A percentile compares a stretch with the other conserved stretches of the same genome.
phyloP scores from a whole-genome alignment of 1,140 invertebrate genomes.

The Lycorma delicatula region DNA sequence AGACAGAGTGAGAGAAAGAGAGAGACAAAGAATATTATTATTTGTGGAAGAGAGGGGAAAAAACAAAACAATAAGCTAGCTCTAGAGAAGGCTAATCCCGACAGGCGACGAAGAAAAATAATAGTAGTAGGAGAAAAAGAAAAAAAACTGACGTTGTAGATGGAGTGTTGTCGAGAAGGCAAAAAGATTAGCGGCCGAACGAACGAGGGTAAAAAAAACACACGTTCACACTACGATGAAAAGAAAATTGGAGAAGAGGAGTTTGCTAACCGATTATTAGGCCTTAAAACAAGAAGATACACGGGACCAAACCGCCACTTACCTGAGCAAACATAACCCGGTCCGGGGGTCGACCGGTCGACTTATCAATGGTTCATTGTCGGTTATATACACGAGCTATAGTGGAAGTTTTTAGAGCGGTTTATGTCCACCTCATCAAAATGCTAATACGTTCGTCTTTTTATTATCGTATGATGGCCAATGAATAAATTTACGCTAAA shows the following conservation, averaged over 20 bases:
- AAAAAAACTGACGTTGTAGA: background rate
- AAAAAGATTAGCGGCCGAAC: background rate
- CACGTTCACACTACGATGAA: slow-evolving; percentile 4
- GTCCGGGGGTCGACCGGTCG: too few species aligned
- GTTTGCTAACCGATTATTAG: slow-evolving; percentile 5
- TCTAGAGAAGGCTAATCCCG: background rate
- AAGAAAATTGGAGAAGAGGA: background rate
- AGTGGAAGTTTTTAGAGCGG: too few species aligned
- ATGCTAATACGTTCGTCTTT: slow-evolving; percentile 2
- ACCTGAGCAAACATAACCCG: background rate
- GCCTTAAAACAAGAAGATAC: too few species aligned
- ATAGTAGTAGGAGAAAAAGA: background rate
- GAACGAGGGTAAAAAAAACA: background rate
- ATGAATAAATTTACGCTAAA: slow-evolving; percentile 6
- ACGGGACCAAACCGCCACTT: background rate
- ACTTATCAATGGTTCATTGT: too few species aligned
- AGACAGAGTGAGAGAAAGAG: background rate
- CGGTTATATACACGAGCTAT: too few species aligned
- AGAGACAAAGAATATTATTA: background rate
- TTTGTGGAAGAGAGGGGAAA: background rate
- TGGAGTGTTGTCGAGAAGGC: background rate
- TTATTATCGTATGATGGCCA: too few species aligned
- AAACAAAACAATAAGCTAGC: background rate
- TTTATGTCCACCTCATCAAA: too few species aligned
- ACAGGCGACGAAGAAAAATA: background rate